phyloP scores from a whole-genome alignment of 2,113 vertebrate species.

The Lota lota region DNA sequence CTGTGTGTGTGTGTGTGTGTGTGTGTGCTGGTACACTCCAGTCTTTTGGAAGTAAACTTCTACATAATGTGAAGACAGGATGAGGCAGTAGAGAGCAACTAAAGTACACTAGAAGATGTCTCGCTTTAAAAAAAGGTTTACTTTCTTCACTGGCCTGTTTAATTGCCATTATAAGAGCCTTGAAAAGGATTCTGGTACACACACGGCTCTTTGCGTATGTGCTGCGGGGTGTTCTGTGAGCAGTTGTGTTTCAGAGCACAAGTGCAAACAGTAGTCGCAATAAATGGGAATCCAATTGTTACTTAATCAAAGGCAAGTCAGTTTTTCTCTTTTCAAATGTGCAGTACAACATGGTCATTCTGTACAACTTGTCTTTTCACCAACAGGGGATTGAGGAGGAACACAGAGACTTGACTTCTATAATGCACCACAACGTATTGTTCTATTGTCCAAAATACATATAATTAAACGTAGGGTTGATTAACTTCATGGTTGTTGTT shows the following conservation, averaged over 20 bases:
- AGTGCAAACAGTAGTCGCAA: conserved; percentile 34
- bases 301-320: conserved; percentile 51
- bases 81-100: conserved; percentile 42
- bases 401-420: too few species aligned
- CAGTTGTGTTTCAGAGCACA: conserved; percentile 60
- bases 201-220: conserved; percentile 53
- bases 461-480: too few species aligned
- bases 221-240: conserved; percentile 43
- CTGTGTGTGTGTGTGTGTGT: conserved; percentile 1
- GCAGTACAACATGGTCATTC: background rate
- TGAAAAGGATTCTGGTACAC: conserved; percentile 58
- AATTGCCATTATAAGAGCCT: conserved; percentile 65
- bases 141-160: conserved; percentile 65
- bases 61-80: conserved; percentile 40
- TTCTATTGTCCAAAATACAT: too few species aligned
- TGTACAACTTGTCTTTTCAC: too few species aligned
- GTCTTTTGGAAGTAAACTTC: conserved; percentile 19
- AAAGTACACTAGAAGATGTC: conserved; percentile 39
- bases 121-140: conserved; percentile 57
- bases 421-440: too few species aligned
- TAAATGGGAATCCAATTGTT: conserved; percentile 40
- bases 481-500: too few species aligned
- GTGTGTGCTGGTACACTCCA: background rate
- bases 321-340: too few species aligned
- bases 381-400: background rate